Evolutionary conservation across 2,113 vertebrate species (phyloP).

Genomic region (Miniopterus natalensis): DNA sequence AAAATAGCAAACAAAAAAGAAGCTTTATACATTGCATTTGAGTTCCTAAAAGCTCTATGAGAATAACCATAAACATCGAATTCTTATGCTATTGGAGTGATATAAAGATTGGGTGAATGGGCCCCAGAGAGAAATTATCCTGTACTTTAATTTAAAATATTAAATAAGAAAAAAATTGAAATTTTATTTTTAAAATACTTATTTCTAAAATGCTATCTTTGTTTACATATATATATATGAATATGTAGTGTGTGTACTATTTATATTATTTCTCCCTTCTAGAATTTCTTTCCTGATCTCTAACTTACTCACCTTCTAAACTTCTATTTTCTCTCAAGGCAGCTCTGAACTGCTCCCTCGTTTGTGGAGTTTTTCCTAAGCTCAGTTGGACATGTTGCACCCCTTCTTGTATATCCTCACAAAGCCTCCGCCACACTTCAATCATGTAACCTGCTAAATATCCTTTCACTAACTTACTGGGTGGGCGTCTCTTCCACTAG

Average conservation of each 20-base stretch:
- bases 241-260: background rate
- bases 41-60: background rate
- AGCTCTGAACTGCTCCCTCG: background rate
- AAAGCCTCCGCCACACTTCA: background rate
- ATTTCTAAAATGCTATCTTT: background rate
- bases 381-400: background rate
- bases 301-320: background rate
- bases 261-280: background rate
- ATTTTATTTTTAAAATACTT: background rate
- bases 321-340: background rate
- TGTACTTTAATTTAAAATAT: conserved; percentile 3
- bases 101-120: background rate
- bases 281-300: background rate
- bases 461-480: background rate
- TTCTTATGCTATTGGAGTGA: background rate
- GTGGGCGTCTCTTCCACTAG: background rate
- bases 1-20: background rate
- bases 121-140: background rate
- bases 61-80: background rate
- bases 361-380: background rate
- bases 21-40: background rate
- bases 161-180: background rate
- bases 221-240: no score
- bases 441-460: background rate
- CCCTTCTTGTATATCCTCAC: background rate